These are phyloP conservation scores for Sapayoa aenigma DNA, from an alignment of 2,113 vertebrate species.

Conservation along the genomic window DNA sequence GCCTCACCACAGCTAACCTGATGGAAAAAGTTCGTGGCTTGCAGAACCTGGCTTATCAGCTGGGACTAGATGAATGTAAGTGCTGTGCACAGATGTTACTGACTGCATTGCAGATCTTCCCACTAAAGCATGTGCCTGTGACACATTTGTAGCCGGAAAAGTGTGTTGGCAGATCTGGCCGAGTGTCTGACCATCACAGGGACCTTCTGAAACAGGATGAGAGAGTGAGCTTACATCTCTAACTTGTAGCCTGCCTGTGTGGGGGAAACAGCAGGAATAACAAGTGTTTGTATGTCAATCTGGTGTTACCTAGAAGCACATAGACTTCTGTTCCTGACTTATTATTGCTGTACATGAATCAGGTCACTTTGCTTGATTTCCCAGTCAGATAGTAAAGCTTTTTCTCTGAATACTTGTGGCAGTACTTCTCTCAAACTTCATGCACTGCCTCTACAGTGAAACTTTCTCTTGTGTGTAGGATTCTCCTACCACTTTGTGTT, in stretches of 20 bases:
- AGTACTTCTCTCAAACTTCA: not conserved
- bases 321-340: not conserved
- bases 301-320: not conserved
- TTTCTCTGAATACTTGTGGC: not conserved
- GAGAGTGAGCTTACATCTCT: not conserved
- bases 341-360: not conserved
- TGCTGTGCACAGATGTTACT: constrained; percentile 2
- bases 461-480: not conserved
- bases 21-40: constrained; percentile 99
- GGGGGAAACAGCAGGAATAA: not conserved
- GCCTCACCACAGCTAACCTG: constrained; percentile 94
- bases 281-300: not conserved
- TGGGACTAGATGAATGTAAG: constrained; percentile 98
- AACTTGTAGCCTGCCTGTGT: not conserved
- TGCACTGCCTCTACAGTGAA: not conserved
- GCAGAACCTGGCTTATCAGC: constrained; percentile 95
- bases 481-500: not conserved
- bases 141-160: not conserved
- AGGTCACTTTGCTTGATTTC: not conserved
- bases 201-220: not conserved
- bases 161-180: not conserved
- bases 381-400: not conserved
- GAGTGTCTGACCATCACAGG: not conserved
- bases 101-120: not conserved
- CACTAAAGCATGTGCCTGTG: accelerated